phyloP scores from a whole-genome alignment of 2,888 invertebrate species.

The Leptinotarsa rubiginosa region DNA sequence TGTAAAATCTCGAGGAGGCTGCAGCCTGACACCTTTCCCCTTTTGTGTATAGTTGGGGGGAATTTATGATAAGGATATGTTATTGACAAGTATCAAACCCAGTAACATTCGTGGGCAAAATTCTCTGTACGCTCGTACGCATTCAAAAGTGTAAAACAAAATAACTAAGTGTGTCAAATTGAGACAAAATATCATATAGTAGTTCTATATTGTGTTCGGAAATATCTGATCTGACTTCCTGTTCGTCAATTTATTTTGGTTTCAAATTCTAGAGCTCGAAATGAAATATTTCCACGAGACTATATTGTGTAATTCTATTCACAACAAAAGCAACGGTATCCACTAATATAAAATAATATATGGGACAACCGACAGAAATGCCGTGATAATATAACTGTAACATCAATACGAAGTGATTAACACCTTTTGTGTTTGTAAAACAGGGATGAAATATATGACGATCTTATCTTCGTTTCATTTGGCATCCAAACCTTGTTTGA shows the following conservation, averaged over 20 bases:
- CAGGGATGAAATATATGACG: conserved; percentile 54
- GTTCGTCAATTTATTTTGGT: background rate
- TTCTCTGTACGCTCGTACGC: too few relatives aligned
- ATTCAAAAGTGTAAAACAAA: too few relatives aligned
- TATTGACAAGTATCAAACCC: too few relatives aligned
- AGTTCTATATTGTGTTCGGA: too few relatives aligned
- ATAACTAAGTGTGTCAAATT: too few relatives aligned
- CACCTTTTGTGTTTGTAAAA: conserved; percentile 58
- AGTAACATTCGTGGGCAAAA: too few relatives aligned
- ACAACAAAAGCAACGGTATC: conserved; percentile 26
- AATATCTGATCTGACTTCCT: too few relatives aligned
- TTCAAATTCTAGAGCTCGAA: background rate
- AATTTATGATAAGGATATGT: too few relatives aligned
- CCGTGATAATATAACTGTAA: conserved; percentile 58
- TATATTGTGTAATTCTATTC: conserved; percentile 1
- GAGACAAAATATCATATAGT: too few relatives aligned
- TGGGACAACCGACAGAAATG: conserved; percentile 46
- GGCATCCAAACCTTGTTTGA: conserved; percentile 27
- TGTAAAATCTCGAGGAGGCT: too few relatives aligned
- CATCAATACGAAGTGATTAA: conserved; percentile 58
- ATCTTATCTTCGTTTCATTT: conserved; percentile 38
- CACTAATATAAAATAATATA: conserved; percentile 41
- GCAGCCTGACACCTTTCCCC: too few relatives aligned
- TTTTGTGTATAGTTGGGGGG: too few relatives aligned
- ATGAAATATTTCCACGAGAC: background rate